Base-by-base conservation (phyloP, 2,888 invertebrate genomes). In the Rhamphomyia laevipes region DNA sequence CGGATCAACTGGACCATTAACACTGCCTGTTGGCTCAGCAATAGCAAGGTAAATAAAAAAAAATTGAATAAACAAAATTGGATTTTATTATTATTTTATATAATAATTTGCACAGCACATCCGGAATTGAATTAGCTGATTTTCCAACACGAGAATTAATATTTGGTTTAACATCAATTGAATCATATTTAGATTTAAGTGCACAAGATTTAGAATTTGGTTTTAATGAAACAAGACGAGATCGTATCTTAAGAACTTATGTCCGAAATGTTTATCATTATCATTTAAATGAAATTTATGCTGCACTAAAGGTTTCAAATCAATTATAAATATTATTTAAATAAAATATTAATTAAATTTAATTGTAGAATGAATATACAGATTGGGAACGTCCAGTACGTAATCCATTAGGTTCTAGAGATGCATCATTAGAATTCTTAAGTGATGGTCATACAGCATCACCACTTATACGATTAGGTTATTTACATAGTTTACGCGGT, bases 181-280 rank as follows among this genome's bases (percentile, higher is more conserved):
- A 89, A 75, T 88, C 88, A 53, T 87, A 87, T 71, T 72, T 85
- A 70, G 85, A 86, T 72, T 76, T 86, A 65, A 85, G 81, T 72
- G 85, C 84, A 53, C 84, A 85, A 73, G 85, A 86, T 68, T 80
- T 91, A 66, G 86, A 91, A 76, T 86, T 88, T 66, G 96, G 95
- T 54, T 84, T 96, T 70, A 88, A 91, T 71, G 88, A 90, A 72
- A 86, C 86, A 55, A 76, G 87, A 52, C 76, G 89, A 53, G 90
- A 91, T 71, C 79, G 88, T 53, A 88, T 90, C 64, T 75, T 91
- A 59, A 77, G 95, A 73, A 93, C 92, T 45, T 87, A 89, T 71
- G 93, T 95, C 54, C 80, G 94, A 56, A 96, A 96, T 74, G 84
- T 93, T 50, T 96, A 89, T 73, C 86, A 87, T 66, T 96, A 86